A percentile compares a stretch with the other conserved stretches of the same genome.
Evolutionary conservation across 2,888 invertebrate genomes (phyloP).

Genomic region (Drosophila anceps): DNA sequence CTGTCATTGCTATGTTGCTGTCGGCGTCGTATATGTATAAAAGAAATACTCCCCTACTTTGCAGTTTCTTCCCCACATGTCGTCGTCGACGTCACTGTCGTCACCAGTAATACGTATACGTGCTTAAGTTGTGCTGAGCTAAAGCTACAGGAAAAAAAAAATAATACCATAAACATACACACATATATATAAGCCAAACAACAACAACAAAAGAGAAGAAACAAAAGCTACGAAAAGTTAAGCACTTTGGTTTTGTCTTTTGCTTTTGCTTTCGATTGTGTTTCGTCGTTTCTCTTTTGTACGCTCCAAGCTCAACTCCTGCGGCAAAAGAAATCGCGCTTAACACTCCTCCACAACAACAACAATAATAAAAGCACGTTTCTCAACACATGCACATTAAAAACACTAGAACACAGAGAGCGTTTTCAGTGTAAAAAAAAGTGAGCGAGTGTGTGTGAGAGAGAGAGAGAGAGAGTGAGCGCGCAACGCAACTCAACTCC

Average conservation of each 20-base stretch:
- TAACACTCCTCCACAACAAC: constrained; percentile 59
- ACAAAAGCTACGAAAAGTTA: constrained; percentile 63
- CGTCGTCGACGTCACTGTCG: constrained; percentile 57
- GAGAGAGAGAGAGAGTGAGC: constrained; percentile 18
- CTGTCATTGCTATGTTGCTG: constrained; percentile 34
- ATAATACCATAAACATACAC: constrained; percentile 22
- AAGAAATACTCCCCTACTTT: constrained; percentile 67
- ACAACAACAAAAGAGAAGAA: constrained; percentile 49
- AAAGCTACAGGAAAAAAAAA: constrained; percentile 34
- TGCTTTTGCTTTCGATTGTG: constrained; percentile 51
- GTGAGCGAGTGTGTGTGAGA: constrained; percentile 37
- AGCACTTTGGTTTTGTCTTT: constrained; percentile 60
- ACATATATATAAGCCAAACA: constrained; percentile 49
- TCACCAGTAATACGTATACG: constrained; percentile 62
- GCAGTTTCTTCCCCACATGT: constrained; percentile 75
- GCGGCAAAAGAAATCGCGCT: constrained; percentile 53
- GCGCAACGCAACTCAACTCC: constrained; percentile 66
- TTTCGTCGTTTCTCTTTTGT: constrained; percentile 51
- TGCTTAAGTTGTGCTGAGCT: constrained; percentile 75
- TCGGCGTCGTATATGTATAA: constrained; percentile 42
- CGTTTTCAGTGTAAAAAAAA: constrained; percentile 36
- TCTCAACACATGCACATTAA: constrained; percentile 33
- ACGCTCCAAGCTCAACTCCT: constrained; percentile 49
- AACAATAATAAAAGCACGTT: constrained; percentile 38
- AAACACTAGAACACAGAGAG: constrained; percentile 22